phyloP scores from a whole-genome alignment of 2,888 invertebrate species.

The Ligdia adustata region DNA sequence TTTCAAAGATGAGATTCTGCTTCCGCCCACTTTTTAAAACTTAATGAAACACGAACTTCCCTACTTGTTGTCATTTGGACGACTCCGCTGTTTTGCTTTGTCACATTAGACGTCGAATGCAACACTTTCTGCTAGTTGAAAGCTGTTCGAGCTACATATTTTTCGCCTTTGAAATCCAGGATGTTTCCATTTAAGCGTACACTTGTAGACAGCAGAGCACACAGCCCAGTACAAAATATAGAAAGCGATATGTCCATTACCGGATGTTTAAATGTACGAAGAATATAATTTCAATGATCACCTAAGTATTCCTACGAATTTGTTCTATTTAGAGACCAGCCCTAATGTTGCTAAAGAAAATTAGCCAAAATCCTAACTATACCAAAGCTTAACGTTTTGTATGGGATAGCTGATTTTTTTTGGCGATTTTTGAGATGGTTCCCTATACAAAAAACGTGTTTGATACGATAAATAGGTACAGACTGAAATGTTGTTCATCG shows the following conservation, averaged over 20 bases:
- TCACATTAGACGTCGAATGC: constrained; percentile 8
- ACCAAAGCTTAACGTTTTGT: too few species aligned
- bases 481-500: too few species aligned
- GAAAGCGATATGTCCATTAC: constrained; percentile 23
- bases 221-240: constrained; percentile 74
- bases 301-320: too few species aligned
- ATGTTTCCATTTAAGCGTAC: constrained; percentile 16
- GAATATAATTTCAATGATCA: too few species aligned
- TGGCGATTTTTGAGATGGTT: too few species aligned
- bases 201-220: constrained; percentile 66
- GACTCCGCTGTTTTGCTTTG: constrained; percentile 5
- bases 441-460: too few species aligned
- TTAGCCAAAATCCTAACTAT: too few species aligned
- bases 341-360: too few species aligned
- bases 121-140: neutral
- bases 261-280: constrained; percentile 8
- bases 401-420: too few species aligned
- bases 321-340: too few species aligned
- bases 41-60: neutral
- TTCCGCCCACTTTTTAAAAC: neutral
- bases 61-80: neutral
- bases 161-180: constrained; percentile 7
- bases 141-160: neutral
- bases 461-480: too few species aligned
- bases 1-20: neutral